Evolutionary conservation across 1,140 invertebrate genomes (phyloP), one percentile per base, ranked within the genome.

Genomic region (Neodiprion lecontei): DNA sequence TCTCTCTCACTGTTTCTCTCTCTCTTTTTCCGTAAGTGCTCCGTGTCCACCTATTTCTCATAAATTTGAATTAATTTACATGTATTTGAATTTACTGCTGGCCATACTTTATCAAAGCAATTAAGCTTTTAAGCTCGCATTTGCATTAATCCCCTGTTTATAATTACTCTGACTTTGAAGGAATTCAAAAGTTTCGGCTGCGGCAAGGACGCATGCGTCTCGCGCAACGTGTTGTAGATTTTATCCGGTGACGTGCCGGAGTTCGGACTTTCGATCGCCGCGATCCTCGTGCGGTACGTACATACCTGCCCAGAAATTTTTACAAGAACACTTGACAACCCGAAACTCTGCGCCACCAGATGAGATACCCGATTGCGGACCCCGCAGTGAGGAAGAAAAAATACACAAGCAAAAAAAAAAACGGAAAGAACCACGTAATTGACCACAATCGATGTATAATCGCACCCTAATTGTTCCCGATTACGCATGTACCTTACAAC

Each of bases 61-160:
- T 88, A 89, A 88, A 88, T 88, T 89, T 89, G 84, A 89, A 89
- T 89, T 86, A 88, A 89, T 89, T 89, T 88, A 89, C 88, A 89
- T 89, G 87, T 84, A 89, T 89, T 89, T 89, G 87, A 89, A 89
- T 88, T 89, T 89, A 88, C 88, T 88, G 81, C 85, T 76, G 81
- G 67, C 65, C 77, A 67, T 89, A 86, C 87, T 89, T 89, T 89
- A 89, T 89, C 87, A 87, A 86, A 81, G 87, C 87, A 88, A 89
- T 89, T 89, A 89, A 89, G 87, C 88, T 89, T 88, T 89, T 89
- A 89, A 88, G 87, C 86, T 82, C 79, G 83, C 85, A 89, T 89
- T 89, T 89, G 87, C 88, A 89, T 89, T 89, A 89, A 89, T 89
- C 87, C 88, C 88, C 88, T 88, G 88, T 89, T 89, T 89, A 88